Conservation (phyloP, 2,888 invertebrate species). For the Drosophila diplacantha region DNA sequence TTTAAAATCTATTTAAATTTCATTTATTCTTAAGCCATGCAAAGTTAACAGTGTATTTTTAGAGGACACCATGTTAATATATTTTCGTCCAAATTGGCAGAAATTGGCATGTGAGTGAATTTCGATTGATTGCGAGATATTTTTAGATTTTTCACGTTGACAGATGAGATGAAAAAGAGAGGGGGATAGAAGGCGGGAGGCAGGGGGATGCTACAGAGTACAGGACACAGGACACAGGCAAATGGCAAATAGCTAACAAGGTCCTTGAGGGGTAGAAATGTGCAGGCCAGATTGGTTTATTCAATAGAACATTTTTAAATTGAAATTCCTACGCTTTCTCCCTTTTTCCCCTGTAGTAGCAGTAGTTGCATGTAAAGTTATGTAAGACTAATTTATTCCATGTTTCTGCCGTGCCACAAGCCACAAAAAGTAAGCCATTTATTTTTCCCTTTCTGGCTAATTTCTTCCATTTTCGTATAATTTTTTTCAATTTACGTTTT, state of each 20-base stretch:
- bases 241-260: slow-evolving; percentile 1
- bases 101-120: slow-evolving; percentile 50
- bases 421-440: neutral
- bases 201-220: neutral
- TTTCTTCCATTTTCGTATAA: slow-evolving; percentile 4
- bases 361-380: neutral
- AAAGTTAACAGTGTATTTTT: neutral
- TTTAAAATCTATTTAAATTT: too few species aligned
- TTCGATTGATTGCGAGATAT: slow-evolving; percentile 48
- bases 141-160: slow-evolving; percentile 34
- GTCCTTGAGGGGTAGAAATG: slow-evolving; percentile 5
- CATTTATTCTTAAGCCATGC: accelerated
- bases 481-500: slow-evolving; percentile 24
- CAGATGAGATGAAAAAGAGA: slow-evolving; percentile 17
- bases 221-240: neutral
- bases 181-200: neutral
- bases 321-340: slow-evolving; percentile 1
- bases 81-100: slow-evolving; percentile 31
- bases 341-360: neutral
- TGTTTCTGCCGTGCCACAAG: neutral
- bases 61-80: slow-evolving; percentile 3
- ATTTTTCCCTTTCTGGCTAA: slow-evolving; percentile 6
- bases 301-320: slow-evolving; percentile 2
- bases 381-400: slow-evolving; percentile 9
- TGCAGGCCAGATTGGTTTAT: slow-evolving; percentile 1